Evolutionary conservation across 30 jellyfish, hydroid and myxozoan species (phyloP).

Genomic region (Turritopsis dohrnii): DNA sequence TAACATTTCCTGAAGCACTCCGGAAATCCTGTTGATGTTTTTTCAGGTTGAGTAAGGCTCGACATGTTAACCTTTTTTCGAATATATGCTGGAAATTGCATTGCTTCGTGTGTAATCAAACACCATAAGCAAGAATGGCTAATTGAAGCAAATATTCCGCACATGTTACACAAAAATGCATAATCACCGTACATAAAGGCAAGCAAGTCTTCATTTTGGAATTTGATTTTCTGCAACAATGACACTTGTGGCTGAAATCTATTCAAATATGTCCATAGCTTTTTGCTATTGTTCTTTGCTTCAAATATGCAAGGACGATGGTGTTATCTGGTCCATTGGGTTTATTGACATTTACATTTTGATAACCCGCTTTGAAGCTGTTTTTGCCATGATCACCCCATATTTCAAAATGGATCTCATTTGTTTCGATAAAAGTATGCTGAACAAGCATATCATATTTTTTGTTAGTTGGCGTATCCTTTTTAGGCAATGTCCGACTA

Average conservation of each 20-base stretch:
- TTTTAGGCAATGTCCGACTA: background rate
- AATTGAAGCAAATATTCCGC: background rate
- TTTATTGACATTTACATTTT: background rate
- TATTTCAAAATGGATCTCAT: background rate
- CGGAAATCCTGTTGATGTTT: background rate
- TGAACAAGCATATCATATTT: background rate
- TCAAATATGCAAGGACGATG: background rate
- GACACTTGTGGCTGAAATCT: background rate
- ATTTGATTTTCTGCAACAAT: background rate
- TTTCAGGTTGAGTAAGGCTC: background rate
- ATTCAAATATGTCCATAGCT: background rate
- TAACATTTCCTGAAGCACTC: background rate
- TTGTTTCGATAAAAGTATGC: background rate
- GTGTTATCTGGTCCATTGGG: background rate
- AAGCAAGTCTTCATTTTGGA: background rate
- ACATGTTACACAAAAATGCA: background rate
- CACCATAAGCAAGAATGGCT: background rate
- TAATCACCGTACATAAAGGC: background rate
- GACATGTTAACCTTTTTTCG: background rate
- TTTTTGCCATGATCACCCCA: background rate
- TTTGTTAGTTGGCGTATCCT: background rate
- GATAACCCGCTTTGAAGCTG: background rate
- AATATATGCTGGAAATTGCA: background rate
- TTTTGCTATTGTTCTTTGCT: background rate
- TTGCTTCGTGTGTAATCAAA: background rate